Conservation (phyloP, 2,888 invertebrate genomes). For the Pyrgus malvae region DNA sequence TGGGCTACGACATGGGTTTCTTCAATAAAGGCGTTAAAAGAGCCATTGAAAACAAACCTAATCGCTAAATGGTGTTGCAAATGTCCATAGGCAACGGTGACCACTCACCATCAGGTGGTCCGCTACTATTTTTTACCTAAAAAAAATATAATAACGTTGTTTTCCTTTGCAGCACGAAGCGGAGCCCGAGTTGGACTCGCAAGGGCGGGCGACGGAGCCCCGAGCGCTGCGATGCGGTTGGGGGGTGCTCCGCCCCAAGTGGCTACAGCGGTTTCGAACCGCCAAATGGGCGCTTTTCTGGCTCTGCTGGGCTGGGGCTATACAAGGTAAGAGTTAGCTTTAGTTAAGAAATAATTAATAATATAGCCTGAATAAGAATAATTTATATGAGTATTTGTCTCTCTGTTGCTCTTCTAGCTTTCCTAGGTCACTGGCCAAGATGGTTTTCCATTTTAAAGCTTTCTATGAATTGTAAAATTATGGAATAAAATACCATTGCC, state of each 20-base stretch:
- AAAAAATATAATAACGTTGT: neutral
- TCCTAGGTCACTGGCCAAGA: too few species aligned
- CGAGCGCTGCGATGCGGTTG: constrained; percentile 83
- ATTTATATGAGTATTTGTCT: too few species aligned
- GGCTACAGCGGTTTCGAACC: constrained; percentile 86
- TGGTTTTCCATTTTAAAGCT: too few species aligned
- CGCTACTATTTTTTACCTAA: neutral
- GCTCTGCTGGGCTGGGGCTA: constrained; percentile 90
- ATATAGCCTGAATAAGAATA: neutral
- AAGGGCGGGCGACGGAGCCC: constrained; percentile 31
- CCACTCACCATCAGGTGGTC: too few species aligned
- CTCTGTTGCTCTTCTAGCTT: too few species aligned
- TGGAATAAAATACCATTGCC: too few species aligned
- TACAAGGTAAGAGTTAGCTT: constrained; percentile 83
- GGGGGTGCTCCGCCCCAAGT: constrained; percentile 83
- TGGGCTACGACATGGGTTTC: too few species aligned
- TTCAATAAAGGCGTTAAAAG: too few species aligned
- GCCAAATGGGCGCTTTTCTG: constrained; percentile 91
- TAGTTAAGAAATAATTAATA: neutral
- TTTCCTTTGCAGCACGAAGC: constrained; percentile 38
- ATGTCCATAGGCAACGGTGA: too few species aligned
- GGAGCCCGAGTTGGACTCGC: constrained; percentile 37
- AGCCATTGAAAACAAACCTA: too few species aligned
- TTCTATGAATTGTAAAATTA: too few species aligned
- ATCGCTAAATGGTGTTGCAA: too few species aligned